Evolutionary conservation across 1,140 invertebrate species (phyloP).

Genomic region (Sitobion miscanthi): DNA sequence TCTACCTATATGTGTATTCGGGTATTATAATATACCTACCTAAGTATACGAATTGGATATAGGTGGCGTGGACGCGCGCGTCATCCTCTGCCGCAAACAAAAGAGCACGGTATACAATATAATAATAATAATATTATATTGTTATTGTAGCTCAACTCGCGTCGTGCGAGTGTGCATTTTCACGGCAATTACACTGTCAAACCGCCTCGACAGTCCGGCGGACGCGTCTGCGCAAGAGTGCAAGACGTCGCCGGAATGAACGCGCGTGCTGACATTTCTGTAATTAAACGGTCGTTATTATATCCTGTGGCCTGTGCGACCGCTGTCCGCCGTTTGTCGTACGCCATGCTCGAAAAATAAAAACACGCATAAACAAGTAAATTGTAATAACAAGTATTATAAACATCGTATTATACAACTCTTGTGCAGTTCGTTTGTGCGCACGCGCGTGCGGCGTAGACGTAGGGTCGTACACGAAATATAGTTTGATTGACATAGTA

Average conservation of each 20-base stretch:
- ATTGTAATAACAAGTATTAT: not conserved
- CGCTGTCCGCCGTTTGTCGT: not conserved
- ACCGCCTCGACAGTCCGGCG: not conserved
- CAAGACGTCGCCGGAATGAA: not conserved
- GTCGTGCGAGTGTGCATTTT: not conserved
- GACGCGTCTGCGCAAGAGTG: not conserved
- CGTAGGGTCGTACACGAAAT: not conserved
- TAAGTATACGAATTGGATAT: not conserved
- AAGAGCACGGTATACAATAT: not conserved
- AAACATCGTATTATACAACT: not conserved
- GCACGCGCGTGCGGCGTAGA: not conserved
- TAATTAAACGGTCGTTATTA: not conserved
- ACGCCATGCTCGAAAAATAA: not conserved
- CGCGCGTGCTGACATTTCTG: slow-evolving; percentile 39
- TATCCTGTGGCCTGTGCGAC: not conserved
- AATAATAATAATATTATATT: not conserved
- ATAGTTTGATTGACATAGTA: not conserved
- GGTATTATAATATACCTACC: not conserved
- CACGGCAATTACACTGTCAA: slow-evolving; percentile 27
- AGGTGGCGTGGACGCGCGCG: not conserved
- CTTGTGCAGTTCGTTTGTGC: not conserved
- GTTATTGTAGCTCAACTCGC: not conserved
- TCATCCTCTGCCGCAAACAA: not conserved
- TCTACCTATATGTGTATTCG: not conserved
- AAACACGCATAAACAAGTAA: not conserved